phyloP scores from a whole-genome alignment of 2,888 invertebrate species.

The Lasioglossum zephyrum region DNA sequence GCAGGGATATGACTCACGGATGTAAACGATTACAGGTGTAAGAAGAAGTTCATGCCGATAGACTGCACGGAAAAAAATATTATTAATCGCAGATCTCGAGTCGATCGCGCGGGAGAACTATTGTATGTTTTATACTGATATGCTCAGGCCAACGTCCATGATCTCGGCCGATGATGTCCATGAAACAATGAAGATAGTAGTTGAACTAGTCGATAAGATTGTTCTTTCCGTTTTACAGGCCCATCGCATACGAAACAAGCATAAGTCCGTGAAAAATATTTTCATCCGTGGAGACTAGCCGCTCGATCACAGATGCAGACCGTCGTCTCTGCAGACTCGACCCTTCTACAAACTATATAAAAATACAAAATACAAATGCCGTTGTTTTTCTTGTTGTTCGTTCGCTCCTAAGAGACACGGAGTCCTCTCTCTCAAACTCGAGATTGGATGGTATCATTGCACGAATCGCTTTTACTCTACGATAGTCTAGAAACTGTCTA shows the following conservation, averaged over 20 bases:
- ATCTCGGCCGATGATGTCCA: not conserved
- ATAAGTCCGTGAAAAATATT: constrained; percentile 37
- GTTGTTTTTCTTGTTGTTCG: constrained; percentile 40
- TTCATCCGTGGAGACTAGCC: constrained; percentile 54
- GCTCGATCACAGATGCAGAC: constrained; percentile 62
- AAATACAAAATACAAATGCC: constrained; percentile 82
- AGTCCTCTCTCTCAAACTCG: constrained; percentile 24
- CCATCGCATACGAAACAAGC: constrained; percentile 18
- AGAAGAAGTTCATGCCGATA: constrained; percentile 46
- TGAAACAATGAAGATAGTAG: not conserved
- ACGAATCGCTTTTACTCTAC: constrained; percentile 14
- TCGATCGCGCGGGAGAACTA: not conserved
- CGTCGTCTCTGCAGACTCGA: constrained; percentile 48
- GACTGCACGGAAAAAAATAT: constrained; percentile 62
- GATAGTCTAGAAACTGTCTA: not conserved
- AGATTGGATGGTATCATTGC: constrained; percentile 48
- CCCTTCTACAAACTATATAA: constrained; percentile 81
- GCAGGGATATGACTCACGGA: constrained; percentile 77
- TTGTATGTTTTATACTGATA: constrained; percentile 15
- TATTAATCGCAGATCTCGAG: not conserved
- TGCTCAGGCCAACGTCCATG: constrained; percentile 21
- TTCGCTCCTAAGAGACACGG: constrained; percentile 11
- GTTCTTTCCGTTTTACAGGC: not conserved
- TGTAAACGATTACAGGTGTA: constrained; percentile 51
- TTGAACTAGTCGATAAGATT: constrained; percentile 1